Conservation (phyloP, 2,888 invertebrate species). For the Drosophila antonietae region DNA sequence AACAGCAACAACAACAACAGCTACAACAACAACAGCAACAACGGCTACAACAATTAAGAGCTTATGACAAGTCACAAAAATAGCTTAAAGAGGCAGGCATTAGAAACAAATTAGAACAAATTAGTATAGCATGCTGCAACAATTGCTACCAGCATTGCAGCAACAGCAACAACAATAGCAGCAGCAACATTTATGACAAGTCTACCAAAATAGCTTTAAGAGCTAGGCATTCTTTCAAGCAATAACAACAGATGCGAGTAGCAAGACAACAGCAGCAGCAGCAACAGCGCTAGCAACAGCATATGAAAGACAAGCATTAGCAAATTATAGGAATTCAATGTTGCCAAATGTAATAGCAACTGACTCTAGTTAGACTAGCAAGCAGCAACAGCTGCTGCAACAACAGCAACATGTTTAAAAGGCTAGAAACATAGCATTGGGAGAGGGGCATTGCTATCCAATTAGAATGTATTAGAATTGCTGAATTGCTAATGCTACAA, state of each 20-base stretch:
- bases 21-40: constrained; percentile 4
- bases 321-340: constrained; percentile 4
- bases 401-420: neutral
- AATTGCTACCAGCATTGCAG: constrained; percentile 5
- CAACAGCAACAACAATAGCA: neutral
- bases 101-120: constrained; percentile 61
- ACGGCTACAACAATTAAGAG: constrained; percentile 19
- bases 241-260: constrained; percentile 7
- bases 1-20: constrained; percentile 4
- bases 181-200: constrained; percentile 46
- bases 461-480: neutral
- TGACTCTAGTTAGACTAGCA: neutral
- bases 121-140: constrained; percentile 40
- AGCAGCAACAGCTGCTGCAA: neutral
- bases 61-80: constrained; percentile 59
- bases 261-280: neutral
- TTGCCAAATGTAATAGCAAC: neutral
- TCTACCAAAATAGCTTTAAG: constrained; percentile 31
- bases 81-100: constrained; percentile 29
- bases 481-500: neutral
- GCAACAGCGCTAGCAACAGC: neutral
- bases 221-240: constrained; percentile 17
- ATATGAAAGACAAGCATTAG: constrained; percentile 1
- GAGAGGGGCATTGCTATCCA: neutral
- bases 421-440: neutral